phyloP scores from a whole-genome alignment of 2,113 vertebrate genomes.

The Merops nubicus region DNA sequence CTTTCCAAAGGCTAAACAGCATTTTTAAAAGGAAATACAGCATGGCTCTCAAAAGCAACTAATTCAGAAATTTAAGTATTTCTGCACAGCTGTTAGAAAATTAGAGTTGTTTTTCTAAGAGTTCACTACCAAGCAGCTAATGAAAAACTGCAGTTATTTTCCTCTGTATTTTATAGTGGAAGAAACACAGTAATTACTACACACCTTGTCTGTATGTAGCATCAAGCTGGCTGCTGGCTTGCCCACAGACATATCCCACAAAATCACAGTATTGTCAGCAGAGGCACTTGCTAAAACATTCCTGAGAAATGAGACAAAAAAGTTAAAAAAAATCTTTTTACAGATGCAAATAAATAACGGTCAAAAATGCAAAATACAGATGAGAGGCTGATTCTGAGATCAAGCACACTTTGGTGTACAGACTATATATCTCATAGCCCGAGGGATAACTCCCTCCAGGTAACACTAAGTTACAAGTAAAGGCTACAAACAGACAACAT shows the following conservation, averaged over 20 bases:
- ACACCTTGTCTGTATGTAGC: constrained; percentile 92
- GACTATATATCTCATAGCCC: not conserved
- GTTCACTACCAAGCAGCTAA: not conserved
- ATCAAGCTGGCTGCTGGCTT: constrained; percentile 86
- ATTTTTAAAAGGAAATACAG: not conserved
- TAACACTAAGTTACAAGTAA: not conserved
- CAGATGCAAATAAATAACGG: not conserved
- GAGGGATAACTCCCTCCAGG: not conserved
- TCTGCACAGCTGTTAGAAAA: not conserved
- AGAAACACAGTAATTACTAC: not conserved
- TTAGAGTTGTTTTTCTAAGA: not conserved
- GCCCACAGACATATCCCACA: constrained; percentile 91
- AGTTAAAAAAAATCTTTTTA: not conserved
- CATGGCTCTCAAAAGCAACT: not conserved
- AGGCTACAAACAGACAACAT: not conserved
- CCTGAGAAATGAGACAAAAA: constrained; percentile 62
- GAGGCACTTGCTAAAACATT: constrained; percentile 93
- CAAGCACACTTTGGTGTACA: not conserved
- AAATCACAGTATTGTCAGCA: constrained; percentile 86
- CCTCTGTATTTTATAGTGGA: not conserved
- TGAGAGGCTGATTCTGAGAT: not conserved
- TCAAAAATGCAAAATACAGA: not conserved
- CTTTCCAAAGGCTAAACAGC: not conserved
- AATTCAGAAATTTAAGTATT: not conserved
- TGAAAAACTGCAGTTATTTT: not conserved